Percentiles rank a stretch among this genome's conserved stretches.
Conservation (phyloP, 2,113 vertebrate species). For the Microcebus griseorufus region DNA sequence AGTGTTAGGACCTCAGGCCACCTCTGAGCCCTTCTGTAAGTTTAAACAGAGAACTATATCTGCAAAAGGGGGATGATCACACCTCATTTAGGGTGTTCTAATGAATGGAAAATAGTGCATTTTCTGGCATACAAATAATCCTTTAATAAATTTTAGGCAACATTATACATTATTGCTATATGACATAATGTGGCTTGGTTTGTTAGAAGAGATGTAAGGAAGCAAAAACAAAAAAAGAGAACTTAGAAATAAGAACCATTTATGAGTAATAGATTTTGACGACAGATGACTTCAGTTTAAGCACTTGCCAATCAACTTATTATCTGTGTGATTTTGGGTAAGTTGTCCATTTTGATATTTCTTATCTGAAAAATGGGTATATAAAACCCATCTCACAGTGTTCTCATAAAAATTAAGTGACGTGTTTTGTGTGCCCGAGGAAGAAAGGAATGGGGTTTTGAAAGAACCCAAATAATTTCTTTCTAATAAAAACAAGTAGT, state of each 20-base stretch:
- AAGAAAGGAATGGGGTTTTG: not conserved
- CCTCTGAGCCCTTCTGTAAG: not conserved
- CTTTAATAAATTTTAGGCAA: not conserved
- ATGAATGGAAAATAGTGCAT: not conserved
- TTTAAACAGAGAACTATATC: not conserved
- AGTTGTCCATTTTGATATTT: not conserved
- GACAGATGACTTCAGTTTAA: not conserved
- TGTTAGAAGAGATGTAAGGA: not conserved
- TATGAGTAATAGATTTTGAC: not conserved
- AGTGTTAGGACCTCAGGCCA: rapidly evolving
- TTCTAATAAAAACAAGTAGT: not conserved
- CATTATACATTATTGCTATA: not conserved
- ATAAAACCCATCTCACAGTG: not conserved
- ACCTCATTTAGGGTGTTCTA: not conserved
- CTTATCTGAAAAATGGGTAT: not conserved
- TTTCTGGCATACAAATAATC: not conserved
- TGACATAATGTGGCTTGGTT: not conserved
- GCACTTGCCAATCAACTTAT: not conserved
- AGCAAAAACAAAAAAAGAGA: not conserved
- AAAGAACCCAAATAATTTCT: not conserved
- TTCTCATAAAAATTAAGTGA: not conserved
- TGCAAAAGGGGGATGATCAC: not conserved
- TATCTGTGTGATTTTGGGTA: not conserved
- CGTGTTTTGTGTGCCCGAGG: not conserved
- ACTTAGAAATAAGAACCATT: not conserved